Evolutionary conservation across 2,113 vertebrate genomes (phyloP).

Genomic region (Hepsetus odoe): DNA sequence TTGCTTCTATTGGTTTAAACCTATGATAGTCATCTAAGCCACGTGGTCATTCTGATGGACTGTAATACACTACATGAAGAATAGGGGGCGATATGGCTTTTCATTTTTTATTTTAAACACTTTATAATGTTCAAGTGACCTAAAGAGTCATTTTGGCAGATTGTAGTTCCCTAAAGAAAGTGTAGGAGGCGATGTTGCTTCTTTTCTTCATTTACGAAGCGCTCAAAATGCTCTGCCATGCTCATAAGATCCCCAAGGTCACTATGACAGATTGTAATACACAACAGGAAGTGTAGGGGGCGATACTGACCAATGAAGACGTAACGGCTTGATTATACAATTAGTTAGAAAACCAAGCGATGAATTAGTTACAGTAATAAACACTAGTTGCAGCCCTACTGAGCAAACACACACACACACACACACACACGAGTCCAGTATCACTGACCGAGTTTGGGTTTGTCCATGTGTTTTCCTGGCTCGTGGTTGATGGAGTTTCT

Average conservation of each 20-base stretch:
- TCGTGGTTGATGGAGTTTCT: slow-evolving; percentile 78
- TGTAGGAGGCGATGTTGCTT: too few relatives aligned
- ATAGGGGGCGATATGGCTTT: background rate
- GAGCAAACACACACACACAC: background rate
- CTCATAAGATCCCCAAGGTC: too few relatives aligned
- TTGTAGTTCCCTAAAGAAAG: too few relatives aligned
- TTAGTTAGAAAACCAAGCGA: background rate
- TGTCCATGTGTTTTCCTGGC: slow-evolving; percentile 76
- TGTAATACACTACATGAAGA: background rate
- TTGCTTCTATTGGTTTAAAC: background rate
- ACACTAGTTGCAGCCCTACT: background rate
- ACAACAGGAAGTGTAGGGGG: too few relatives aligned
- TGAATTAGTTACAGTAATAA: background rate
- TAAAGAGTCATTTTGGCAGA: too few relatives aligned
- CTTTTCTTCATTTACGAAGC: too few relatives aligned
- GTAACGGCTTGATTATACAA: too few relatives aligned
- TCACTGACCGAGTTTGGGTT: slow-evolving; percentile 87
- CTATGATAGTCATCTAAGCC: too few relatives aligned
- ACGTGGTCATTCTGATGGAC: background rate
- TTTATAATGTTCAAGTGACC: too few relatives aligned
- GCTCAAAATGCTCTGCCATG: too few relatives aligned
- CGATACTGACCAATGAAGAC: too few relatives aligned
- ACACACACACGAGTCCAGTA: background rate
- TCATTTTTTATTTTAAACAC: background rate
- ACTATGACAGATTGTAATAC: too few relatives aligned